Conservation (phyloP, 2,113 vertebrate species). For the human region GRCh38 chr4:42134501-42135000, state of each 20-base stretch:
- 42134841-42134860: background rate
- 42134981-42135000: background rate
- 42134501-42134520: background rate
- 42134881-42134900: background rate
- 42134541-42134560: background rate
- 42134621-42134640: background rate
- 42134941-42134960: background rate
- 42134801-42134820: background rate
- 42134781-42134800: background rate
- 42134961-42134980: background rate
- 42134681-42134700: accelerated
- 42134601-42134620: background rate
- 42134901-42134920: background rate
- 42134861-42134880: background rate
- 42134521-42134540: too few species aligned
- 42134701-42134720: background rate
- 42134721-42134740: background rate
- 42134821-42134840: background rate
- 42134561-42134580: background rate
- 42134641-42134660: background rate
- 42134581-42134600: background rate
- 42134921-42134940: background rate
- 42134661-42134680: background rate
- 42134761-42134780: background rate
- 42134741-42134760: background rate